Base-by-base conservation (phyloP, 2,888 invertebrate species). In the Troilus luridus region DNA sequence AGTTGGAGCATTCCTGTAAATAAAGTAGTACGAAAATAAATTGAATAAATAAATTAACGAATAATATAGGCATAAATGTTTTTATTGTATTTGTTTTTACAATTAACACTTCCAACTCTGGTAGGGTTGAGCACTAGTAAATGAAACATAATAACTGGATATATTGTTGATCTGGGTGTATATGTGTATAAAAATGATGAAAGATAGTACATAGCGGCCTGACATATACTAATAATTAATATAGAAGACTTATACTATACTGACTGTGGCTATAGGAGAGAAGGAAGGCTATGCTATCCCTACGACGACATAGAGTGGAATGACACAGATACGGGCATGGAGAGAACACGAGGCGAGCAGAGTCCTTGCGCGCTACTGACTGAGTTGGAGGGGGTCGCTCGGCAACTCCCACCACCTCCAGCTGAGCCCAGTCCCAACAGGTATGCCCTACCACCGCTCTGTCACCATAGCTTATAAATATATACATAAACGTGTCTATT, bases 361-460 rank as follows among this genome's bases (percentile, higher is more conserved):
- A 81, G 81, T 41, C 54, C 81, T 81, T 81, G 81, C 85, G 85
- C 85, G 85, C 56, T 56, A 85, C 85, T 81, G 81, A 81, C 27
- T 81, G 54, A 12, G 85, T 56, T 21, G 27, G 72, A 41, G 27
- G 72, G 72, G 72, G 72, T 12, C 56, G 10, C 21, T 0, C 85
- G 85, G 85, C 85, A 14, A 85, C 85, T 85, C 85, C 85, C 85
- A 85, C 85, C 85, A 85, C 85, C 81, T n/a, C 56, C 56, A 77
- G 27, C 8, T 67, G 67, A 67, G 67, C 24, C 12, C 12, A 3
- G 2, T n/a, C 19, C 72, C 27, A 77, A 77, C 72, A 77, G 72
- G 72, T 77, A 77, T 41, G 41, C 67, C 24, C 24, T 24, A 41
- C 24, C 24, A 5, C 0, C 14, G 24, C n/a, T 24, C 11, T 60